A percentile compares a stretch with the other conserved stretches of the same genome.
phyloP scores from a whole-genome alignment of 2,888 invertebrate genomes.

The Calliopum simillimum region DNA sequence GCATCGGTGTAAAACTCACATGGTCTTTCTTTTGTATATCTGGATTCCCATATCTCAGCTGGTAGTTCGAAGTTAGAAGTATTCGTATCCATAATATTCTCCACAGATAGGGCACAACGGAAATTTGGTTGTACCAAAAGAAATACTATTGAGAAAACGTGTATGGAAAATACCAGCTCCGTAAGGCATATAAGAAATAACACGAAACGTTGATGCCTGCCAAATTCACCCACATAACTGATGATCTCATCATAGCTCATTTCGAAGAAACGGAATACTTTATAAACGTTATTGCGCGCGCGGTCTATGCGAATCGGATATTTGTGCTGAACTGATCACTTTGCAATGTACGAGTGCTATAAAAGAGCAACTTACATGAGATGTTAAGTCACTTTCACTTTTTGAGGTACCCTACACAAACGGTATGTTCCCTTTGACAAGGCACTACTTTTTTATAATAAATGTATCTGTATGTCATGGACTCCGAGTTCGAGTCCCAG shows the following conservation, averaged over 20 bases:
- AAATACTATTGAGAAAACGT: constrained; percentile 79
- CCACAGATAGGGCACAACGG: constrained; percentile 74
- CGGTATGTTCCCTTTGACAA: no score
- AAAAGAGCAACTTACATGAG: no score
- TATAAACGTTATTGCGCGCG: no score
- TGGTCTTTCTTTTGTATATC: constrained; percentile 69
- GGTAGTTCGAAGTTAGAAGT: constrained; percentile 62
- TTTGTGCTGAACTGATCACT: no score
- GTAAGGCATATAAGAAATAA: constrained; percentile 78
- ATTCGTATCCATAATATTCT: constrained; percentile 63
- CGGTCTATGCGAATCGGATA: no score
- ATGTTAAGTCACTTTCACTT: no score
- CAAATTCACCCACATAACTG: constrained; percentile 76
- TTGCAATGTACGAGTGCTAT: no score
- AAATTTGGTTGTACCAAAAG: constrained; percentile 75
- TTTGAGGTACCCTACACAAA: no score
- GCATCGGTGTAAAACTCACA: constrained; percentile 9
- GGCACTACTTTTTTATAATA: no score
- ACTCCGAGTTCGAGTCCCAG: no score
- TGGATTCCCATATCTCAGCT: constrained; percentile 66
- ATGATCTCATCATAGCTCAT: constrained; percentile 82
- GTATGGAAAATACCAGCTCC: constrained; percentile 78
- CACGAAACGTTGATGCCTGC: constrained; percentile 70
- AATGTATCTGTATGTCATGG: no score
- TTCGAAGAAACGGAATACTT: no score